Conservation (phyloP, 2,113 vertebrate genomes). For the Eurypyga helias region DNA sequence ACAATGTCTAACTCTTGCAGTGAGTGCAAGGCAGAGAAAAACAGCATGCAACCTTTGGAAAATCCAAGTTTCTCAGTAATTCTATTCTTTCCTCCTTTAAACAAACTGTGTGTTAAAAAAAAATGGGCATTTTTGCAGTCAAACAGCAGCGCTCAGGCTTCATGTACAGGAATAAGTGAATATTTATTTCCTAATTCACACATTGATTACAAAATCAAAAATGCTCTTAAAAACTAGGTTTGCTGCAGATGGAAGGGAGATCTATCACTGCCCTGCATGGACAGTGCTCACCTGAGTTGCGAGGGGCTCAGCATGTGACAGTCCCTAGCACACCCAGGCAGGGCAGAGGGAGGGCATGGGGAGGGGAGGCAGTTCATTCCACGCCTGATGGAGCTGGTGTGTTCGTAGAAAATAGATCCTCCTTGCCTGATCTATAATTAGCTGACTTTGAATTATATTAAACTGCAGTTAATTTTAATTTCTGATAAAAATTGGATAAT, state of each 20-base stretch:
- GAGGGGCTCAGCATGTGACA: fast-evolving
- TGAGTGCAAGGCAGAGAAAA: background rate
- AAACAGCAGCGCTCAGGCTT: background rate
- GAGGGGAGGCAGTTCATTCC: background rate
- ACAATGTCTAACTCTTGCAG: fast-evolving
- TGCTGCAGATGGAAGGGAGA: background rate
- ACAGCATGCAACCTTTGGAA: background rate
- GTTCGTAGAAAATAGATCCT: background rate
- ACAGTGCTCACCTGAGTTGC: fast-evolving
- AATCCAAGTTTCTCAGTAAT: background rate
- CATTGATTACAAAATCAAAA: background rate
- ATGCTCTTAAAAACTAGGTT: background rate
- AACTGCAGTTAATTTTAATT: slow-evolving; percentile 30
- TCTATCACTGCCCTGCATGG: background rate
- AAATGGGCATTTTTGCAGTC: background rate
- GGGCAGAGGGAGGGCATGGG: background rate
- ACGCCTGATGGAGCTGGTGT: background rate
- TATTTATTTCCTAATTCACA: background rate
- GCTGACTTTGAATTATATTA: background rate
- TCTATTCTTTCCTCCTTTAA: background rate
- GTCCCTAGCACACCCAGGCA: too few relatives aligned
- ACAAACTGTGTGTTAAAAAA: background rate
- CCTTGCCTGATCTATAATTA: slow-evolving; percentile 1
- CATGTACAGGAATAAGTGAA: too few relatives aligned
- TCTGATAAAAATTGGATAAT: slow-evolving; percentile 39